A percentile compares a stretch with the other conserved stretches of the same genome.
phyloP scores from a whole-genome alignment of 1,140 invertebrate genomes.

The Papilio polytes region DNA sequence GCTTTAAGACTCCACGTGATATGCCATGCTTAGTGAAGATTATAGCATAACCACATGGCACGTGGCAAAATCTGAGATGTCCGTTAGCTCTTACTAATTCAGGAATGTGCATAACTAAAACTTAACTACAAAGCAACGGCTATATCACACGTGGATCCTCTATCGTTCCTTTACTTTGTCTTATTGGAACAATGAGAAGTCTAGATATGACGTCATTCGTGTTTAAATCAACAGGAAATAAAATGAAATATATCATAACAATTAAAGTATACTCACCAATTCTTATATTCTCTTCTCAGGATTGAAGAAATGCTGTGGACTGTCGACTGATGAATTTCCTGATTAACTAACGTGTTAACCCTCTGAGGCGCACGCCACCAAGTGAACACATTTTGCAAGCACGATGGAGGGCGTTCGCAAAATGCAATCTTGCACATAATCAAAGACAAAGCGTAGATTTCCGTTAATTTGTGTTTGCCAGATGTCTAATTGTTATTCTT shows the following conservation, averaged over 20 bases:
- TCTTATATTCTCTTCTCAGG: background rate
- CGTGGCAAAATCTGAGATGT: too few species aligned
- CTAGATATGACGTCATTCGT: background rate
- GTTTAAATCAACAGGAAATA: background rate
- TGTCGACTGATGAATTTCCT: background rate
- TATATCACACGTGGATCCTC: too few species aligned
- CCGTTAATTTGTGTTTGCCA: background rate
- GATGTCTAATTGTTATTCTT: background rate
- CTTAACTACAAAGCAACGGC: too few species aligned
- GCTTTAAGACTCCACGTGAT: too few species aligned
- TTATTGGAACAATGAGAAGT: background rate
- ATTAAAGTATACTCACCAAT: background rate
- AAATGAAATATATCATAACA: background rate
- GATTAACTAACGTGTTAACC: constrained; percentile 3
- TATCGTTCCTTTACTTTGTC: background rate
- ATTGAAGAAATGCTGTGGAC: background rate
- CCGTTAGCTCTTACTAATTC: too few species aligned
- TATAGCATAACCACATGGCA: too few species aligned
- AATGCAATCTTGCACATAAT: background rate
- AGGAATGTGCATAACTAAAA: too few species aligned
- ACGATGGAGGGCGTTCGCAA: background rate
- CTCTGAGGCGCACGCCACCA: constrained; percentile 16
- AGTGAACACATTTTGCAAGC: background rate
- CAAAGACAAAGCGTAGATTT: background rate
- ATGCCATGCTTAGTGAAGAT: too few species aligned